These are phyloP conservation scores for Ramphastos sulfuratus DNA, from an alignment of 2,113 vertebrate genomes.

Conservation along the genomic window DNA sequence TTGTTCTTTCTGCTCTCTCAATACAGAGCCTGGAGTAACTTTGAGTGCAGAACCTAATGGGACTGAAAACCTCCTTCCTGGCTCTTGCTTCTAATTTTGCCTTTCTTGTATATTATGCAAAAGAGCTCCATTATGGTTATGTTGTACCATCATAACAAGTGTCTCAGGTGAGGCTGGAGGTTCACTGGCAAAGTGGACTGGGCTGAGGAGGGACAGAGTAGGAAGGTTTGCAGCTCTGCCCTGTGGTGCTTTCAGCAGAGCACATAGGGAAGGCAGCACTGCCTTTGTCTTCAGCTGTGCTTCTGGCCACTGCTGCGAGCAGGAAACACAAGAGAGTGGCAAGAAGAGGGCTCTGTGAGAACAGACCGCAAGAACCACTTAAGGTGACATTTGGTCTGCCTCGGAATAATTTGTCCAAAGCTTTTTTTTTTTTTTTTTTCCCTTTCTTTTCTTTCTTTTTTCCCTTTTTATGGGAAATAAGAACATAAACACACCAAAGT, in stretches of 20 bases:
- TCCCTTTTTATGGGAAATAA: not conserved
- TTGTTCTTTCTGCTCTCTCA: not conserved
- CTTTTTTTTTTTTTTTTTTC: not conserved
- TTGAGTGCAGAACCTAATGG: not conserved
- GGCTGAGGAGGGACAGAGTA: not conserved
- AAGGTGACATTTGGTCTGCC: not conserved
- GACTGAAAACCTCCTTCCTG: not conserved
- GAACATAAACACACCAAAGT: not conserved
- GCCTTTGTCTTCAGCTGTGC: not conserved
- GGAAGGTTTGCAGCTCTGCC: not conserved
- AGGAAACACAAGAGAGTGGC: not conserved
- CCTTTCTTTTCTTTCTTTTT: not conserved
- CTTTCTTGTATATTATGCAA: not conserved
- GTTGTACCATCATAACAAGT: accelerated
- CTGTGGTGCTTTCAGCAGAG: not conserved
- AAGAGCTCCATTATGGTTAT: not conserved
- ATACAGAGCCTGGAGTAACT: not conserved
- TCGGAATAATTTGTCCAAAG: not conserved
- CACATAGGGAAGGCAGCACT: accelerated
- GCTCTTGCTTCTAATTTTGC: not conserved
- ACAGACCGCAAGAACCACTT: not conserved
- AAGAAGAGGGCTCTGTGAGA: not conserved
- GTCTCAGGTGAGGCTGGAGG: not conserved
- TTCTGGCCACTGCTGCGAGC: not conserved
- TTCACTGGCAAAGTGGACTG: not conserved